Base-by-base conservation (phyloP, 2,797 vertebrate species). In the Squalus acanthias region DNA sequence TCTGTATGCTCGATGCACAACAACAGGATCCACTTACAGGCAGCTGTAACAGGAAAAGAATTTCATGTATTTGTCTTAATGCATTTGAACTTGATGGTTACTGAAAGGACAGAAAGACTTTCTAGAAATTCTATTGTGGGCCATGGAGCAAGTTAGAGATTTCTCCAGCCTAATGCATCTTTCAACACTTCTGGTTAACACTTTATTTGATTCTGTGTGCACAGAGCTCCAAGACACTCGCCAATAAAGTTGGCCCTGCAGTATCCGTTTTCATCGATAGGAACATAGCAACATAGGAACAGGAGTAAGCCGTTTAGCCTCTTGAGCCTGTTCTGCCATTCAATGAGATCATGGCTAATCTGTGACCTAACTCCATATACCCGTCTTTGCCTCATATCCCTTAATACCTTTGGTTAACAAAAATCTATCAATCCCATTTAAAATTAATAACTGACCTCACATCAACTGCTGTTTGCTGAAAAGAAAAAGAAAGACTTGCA, bases 21-120 rank as follows among this genome's bases (percentile, higher is more conserved):
- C 50, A 53, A 50, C 12, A 89, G 13, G 72, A 82, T 39, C n/a
- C 76, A 39, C n/a, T 82, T 82, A 82, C 33, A 2, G 60, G 26
- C 60, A 92, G 53, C 24, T 60, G 87, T 89, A 89, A 60, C 4
- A 60, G 60, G 53, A 57, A 89, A 57, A 91, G 10, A 92, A 39
- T 92, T 92, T 39, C 12, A 92, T 65, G 89, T 20, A n/a, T n/a
- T n/a, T 92, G 89, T 33, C 89, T 65, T 65, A 65, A 92, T 92
- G 89, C 89, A 92, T 65, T 39, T 92, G 63, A 92, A n/a, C 29
- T n/a, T 92, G 60, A 33, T 65, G 33, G 60, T 26, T 82, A 92
- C 29, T n/a, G 60, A 65, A 65, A 65, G 53, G 29, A 89, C 15
- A 15, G 53, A 91, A 17, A 91, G 88, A 4, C 1, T 17, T 65